Evolutionary conservation across 1,140 invertebrate species (phyloP).

Genomic region (Diploscapter pachys): DNA sequence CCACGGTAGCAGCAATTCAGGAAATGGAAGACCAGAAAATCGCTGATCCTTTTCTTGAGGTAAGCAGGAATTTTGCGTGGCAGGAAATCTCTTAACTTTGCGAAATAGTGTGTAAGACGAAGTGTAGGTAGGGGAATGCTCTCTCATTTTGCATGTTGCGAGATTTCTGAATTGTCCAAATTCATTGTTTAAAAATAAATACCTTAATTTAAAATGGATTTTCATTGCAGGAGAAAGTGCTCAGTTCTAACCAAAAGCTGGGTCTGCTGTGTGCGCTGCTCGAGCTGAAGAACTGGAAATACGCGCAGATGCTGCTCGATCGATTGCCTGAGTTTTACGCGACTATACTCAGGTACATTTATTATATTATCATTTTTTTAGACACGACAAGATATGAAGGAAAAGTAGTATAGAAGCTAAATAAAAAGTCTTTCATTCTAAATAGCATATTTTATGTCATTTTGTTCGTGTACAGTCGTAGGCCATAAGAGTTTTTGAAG

Average conservation of each 20-base stretch:
- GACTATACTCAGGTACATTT: constrained; percentile 59
- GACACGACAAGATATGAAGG: too few species aligned
- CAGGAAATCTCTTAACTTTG: constrained; percentile 70
- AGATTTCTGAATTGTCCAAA: constrained; percentile 10
- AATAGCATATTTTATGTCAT: too few species aligned
- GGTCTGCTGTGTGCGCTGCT: constrained; percentile 82
- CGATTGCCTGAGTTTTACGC: constrained; percentile 78
- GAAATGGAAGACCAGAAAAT: too few species aligned
- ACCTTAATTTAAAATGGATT: constrained; percentile 23
- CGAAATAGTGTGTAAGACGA: constrained; percentile 58
- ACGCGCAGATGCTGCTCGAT: constrained; percentile 74
- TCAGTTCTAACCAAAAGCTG: constrained; percentile 80
- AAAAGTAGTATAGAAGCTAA: too few species aligned
- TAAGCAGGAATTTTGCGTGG: constrained; percentile 69
- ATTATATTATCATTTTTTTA: too few species aligned
- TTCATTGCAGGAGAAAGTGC: constrained; percentile 66
- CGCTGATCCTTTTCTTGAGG: background rate
- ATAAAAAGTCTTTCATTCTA: too few species aligned
- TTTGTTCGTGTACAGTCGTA: background rate
- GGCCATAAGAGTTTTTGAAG: too few species aligned
- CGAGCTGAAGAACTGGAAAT: constrained; percentile 82
- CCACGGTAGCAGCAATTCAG: too few species aligned
- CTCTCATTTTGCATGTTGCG: background rate
- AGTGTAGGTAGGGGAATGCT: constrained; percentile 64
- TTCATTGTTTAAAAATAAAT: constrained; percentile 28